Conservation (phyloP, 2,113 vertebrate genomes). For the Thunnus thynnus region DNA sequence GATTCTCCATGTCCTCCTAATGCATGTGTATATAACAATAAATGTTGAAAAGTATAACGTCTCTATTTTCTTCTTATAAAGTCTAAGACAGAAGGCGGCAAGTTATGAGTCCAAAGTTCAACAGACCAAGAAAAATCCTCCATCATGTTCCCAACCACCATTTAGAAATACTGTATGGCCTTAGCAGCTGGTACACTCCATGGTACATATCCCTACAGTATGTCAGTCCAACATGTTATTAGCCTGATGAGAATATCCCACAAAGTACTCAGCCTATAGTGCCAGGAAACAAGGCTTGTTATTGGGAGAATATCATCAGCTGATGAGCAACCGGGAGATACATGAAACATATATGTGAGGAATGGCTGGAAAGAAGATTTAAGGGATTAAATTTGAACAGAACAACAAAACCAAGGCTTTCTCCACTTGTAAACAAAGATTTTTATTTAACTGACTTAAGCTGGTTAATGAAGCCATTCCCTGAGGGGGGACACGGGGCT, state of each 20-base stretch:
- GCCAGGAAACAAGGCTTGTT: background rate
- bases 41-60: background rate
- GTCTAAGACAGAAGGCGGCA: background rate
- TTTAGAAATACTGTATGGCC: constrained; percentile 3
- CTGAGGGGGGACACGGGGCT: background rate
- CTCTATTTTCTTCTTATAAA: background rate
- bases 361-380: background rate
- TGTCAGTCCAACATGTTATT: constrained; percentile 2
- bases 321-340: background rate
- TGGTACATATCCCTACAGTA: background rate
- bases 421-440: too few relatives aligned
- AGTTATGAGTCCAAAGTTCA: too few relatives aligned
- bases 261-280: constrained; percentile 3
- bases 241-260: background rate
- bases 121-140: constrained; percentile 4
- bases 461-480: too few relatives aligned
- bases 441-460: too few relatives aligned
- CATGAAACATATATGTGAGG: background rate
- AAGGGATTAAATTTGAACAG: background rate
- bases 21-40: background rate
- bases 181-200: background rate
- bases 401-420: too few relatives aligned
- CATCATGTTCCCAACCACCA: constrained; percentile 29
- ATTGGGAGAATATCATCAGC: background rate
- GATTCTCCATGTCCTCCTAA: too few relatives aligned